Conservation (phyloP, 2,888 invertebrate genomes). For the Eupithecia subumbrata region DNA sequence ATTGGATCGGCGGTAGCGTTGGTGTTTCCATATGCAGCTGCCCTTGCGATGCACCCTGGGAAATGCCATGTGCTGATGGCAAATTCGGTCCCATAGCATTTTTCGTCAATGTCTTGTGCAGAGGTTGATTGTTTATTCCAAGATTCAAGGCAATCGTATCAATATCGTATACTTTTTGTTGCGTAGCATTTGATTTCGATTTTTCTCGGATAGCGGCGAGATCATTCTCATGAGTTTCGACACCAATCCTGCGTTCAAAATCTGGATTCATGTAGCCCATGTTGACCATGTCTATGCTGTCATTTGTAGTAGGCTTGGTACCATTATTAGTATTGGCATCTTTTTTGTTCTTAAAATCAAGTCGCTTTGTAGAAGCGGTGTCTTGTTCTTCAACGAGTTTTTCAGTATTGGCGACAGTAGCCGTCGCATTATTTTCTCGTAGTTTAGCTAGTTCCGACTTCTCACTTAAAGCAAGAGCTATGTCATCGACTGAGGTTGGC, state of each 20-base stretch:
- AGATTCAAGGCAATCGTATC: slow-evolving; percentile 76
- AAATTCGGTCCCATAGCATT: slow-evolving; percentile 57
- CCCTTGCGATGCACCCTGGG: slow-evolving; percentile 7
- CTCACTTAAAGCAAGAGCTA: slow-evolving; percentile 72
- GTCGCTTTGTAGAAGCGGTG: slow-evolving; percentile 51
- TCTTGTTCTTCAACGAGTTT: slow-evolving; percentile 55
- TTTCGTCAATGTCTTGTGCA: slow-evolving; percentile 63
- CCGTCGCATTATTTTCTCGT: slow-evolving; percentile 61
- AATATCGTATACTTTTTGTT: slow-evolving; percentile 70
- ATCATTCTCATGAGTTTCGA: slow-evolving; percentile 58
- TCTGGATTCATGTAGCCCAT: slow-evolving; percentile 79
- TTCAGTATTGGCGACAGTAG: slow-evolving; percentile 46
- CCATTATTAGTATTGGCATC: slow-evolving; percentile 57
- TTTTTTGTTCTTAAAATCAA: slow-evolving; percentile 57
- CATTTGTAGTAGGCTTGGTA: slow-evolving; percentile 62
- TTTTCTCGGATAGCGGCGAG: slow-evolving; percentile 57
- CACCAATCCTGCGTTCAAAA: slow-evolving; percentile 60
- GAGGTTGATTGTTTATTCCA: slow-evolving; percentile 68
- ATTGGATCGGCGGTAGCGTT: slow-evolving; percentile 15
- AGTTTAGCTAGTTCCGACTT: slow-evolving; percentile 72
- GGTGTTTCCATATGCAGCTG: slow-evolving; percentile 16
- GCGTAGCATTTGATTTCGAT: slow-evolving; percentile 55
- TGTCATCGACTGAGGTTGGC: slow-evolving; percentile 69
- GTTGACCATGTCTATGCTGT: slow-evolving; percentile 78
- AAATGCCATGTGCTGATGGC: slow-evolving; percentile 47